These are phyloP conservation scores for Nothobranchius kuhntae DNA, from an alignment of 2,113 vertebrate species.

Conservation along the genomic window DNA sequence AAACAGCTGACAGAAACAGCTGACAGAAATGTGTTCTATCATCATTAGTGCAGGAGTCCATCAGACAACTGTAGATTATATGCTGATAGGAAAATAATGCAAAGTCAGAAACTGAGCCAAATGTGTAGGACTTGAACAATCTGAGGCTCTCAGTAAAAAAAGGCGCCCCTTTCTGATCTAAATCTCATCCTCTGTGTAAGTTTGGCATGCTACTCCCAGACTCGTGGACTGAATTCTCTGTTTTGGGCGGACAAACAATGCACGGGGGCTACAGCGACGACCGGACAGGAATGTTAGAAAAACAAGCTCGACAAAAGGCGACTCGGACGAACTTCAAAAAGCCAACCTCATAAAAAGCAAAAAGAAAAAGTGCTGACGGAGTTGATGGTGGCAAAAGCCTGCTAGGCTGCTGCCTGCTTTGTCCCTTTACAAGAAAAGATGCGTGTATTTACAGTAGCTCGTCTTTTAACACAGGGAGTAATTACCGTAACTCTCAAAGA, in stretches of 20 bases:
- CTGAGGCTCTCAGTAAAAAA: conserved; percentile 42
- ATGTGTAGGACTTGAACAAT: conserved; percentile 29
- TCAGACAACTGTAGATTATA: conserved; percentile 38
- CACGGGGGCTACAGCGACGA: conserved; percentile 51
- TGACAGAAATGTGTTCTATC: conserved; percentile 27
- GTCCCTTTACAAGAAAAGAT: conserved; percentile 28
- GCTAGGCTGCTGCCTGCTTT: conserved; percentile 4
- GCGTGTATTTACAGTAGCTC: conserved; percentile 46
- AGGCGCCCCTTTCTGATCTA: conserved; percentile 11
- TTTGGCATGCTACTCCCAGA: conserved; percentile 37
- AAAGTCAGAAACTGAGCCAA: conserved; percentile 16
- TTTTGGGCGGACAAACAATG: conserved; percentile 64
- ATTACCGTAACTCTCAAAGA: conserved; percentile 51
- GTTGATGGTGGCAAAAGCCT: conserved; percentile 30
- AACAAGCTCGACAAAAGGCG: conserved; percentile 56
- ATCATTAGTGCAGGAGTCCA: conserved; percentile 28
- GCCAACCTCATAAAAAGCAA: conserved; percentile 35
- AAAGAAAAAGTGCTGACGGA: conserved; percentile 31
- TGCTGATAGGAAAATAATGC: conserved; percentile 42
- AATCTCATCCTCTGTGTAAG: neutral
- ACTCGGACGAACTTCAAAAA: conserved; percentile 60
- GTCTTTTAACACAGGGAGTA: conserved; percentile 57
- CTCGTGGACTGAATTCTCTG: conserved; percentile 52
- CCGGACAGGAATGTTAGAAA: conserved; percentile 62
- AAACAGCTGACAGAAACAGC: conserved; percentile 18